A percentile compares a stretch with the other conserved stretches of the same genome.
Conservation (phyloP, 2,797 vertebrate species). For the Malurus splendens region DNA sequence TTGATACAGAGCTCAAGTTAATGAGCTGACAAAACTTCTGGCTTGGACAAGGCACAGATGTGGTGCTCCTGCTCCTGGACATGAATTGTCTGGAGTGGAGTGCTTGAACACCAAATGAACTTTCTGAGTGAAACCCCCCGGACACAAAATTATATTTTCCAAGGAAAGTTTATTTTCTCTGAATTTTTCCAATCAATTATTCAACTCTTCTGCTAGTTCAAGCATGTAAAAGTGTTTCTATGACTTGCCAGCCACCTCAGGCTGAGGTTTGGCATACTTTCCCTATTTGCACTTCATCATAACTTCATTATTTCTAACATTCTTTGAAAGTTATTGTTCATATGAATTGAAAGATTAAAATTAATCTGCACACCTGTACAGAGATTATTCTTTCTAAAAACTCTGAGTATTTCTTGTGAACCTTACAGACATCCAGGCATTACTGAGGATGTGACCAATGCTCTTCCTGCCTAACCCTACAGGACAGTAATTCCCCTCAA, state of each 20-base stretch:
- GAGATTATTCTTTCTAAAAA: neutral
- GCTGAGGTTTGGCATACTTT: neutral
- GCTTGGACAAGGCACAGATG: neutral
- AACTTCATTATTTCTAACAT: neutral
- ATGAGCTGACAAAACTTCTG: neutral
- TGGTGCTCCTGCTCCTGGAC: neutral
- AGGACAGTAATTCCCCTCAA: neutral
- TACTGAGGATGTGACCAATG: neutral
- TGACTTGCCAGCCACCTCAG: neutral
- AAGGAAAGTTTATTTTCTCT: slow-evolving; percentile 1
- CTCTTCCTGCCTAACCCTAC: neutral
- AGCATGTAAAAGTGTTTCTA: neutral
- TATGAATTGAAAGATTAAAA: neutral
- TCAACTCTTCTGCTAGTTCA: neutral
- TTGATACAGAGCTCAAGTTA: neutral
- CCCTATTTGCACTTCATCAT: neutral
- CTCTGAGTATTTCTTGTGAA: neutral
- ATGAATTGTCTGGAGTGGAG: neutral
- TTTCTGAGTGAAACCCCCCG: neutral
- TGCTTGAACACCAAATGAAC: neutral
- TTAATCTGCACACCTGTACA: neutral
- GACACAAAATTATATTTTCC: neutral
- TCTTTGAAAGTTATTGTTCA: neutral
- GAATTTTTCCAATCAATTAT: neutral
- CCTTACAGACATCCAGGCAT: neutral